Base-by-base conservation (phyloP, 2,888 invertebrate genomes). In the Dorcus hopei region DNA sequence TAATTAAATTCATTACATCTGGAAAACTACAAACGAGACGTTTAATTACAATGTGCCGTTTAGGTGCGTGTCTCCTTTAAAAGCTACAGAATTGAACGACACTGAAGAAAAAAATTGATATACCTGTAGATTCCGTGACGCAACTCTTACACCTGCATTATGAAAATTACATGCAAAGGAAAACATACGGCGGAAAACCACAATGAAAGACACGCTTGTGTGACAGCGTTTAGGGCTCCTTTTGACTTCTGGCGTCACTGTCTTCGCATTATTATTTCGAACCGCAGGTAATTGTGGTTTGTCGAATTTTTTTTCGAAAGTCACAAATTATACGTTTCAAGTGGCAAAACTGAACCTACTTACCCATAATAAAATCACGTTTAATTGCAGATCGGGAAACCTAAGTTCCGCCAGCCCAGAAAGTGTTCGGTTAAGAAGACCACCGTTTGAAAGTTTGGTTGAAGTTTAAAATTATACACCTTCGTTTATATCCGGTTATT, bases 81-180 rank as follows among this genome's bases (percentile, higher is more conserved):
- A 57, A 47, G 43, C 41, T 38, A 39, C 45, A 40, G 67, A 68
- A 69, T 70, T 68, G 68, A 68, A 66, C 59, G 62, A 67, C 66
- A 68, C 68, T 68, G 67, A 68, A 68, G 3, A 33, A 33, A 33
- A 33, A 6, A 33, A 33, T 33, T 33, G 26, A 33, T 33, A 69
- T 67, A 19, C 19, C 3, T 19, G 61, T 58, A 55, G 52, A 56
- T 69, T 68, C 63, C 70, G 70, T 70, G 70, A 68, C 68, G 57
- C 50, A 40, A 50, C 45, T 14, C 14, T 45, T 45, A 19, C 14
- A 9, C 45, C 14, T 16, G 45, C 16, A 33, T 33, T 33, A 33
- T 4, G 26, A 33, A 33, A 33, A 45, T 23, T 23, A 23, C 45
- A 23, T 45, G 45, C 45, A 23, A 45, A 45, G 19, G 16, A 19